Evolutionary conservation across 2,113 vertebrate species (phyloP), one percentile per base, ranked within the genome.

Genomic region (Chaetorhynchus papuensis): DNA sequence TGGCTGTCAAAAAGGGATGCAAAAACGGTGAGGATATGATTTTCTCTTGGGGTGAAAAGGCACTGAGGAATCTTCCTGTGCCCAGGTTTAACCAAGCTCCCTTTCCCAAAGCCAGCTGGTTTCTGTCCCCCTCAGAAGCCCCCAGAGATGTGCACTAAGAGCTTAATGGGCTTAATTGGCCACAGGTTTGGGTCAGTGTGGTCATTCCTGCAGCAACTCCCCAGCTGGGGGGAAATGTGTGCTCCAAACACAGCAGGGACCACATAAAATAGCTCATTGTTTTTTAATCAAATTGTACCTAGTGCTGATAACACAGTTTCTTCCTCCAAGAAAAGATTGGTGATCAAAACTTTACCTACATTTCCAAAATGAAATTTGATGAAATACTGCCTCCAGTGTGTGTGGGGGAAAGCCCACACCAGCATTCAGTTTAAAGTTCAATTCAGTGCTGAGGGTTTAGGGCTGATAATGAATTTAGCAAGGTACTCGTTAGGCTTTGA

Each of bases 381-480:
- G n/a, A 69, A 61, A 87, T 2, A 7, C 78, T 76, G 30, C 71
- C 42, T 64, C 45, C 65, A 66, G 42, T 47, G 16, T 47, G 24
- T 39, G 13, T 27, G 13, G 1, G 35, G 33, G 44, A 42, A 35
- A 83, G 28, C 64, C 66, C 41, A 42, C 1, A 7, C 68, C 79
- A 83, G 12, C 23, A 6, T 24, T 77, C 54, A 89, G 16, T 94
- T 63, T 75, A 83, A 94, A 84, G 63, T 96, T 96, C 35, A 74
- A 59, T 93, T 95, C 83, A 91, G 81, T 82, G 53, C 93, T 94
- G 94, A 94, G 89, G 71, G 85, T 95, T 98, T 97, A 97, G 89
- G 92, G 96, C 90, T 97, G 97, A 92, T 81, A 94, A 91, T 93
- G 93, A 97, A 97, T 98, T 97, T 97, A 97, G 90, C 96, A 95